phyloP scores from a whole-genome alignment of 2,888 invertebrate genomes.

The Tholera decimalis region DNA sequence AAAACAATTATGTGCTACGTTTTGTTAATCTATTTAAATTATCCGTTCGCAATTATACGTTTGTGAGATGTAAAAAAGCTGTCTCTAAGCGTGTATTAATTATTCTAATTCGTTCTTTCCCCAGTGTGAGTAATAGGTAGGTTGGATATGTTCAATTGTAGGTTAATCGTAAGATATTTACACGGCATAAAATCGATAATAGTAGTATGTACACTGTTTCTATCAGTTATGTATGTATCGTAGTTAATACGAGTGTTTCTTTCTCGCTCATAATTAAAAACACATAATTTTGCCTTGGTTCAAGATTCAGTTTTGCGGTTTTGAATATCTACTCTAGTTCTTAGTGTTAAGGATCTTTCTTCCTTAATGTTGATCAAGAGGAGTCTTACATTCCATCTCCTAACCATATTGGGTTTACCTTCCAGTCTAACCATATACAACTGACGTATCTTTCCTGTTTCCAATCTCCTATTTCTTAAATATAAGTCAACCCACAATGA shows the following conservation, averaged over 20 bases:
- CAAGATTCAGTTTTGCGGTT: not conserved
- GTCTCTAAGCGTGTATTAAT: slow-evolving; percentile 41
- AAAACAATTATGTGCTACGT: slow-evolving; percentile 63
- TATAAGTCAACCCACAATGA: too few relatives aligned
- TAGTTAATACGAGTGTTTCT: not conserved
- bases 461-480: too few relatives aligned
- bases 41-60: slow-evolving; percentile 58
- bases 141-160: slow-evolving; percentile 46
- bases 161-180: slow-evolving; percentile 40
- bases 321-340: not conserved
- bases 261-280: not conserved
- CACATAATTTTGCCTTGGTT: too few relatives aligned
- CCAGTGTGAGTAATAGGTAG: slow-evolving; percentile 35
- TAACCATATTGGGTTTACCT: too few relatives aligned
- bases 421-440: too few relatives aligned
- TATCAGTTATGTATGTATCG: slow-evolving; percentile 9
- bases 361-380: not conserved
- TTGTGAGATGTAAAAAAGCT: slow-evolving; percentile 31
- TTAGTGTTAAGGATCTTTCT: not conserved
- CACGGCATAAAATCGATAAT: slow-evolving; percentile 54
- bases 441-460: too few relatives aligned
- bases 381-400: too few relatives aligned
- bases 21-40: slow-evolving; percentile 68
- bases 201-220: slow-evolving; percentile 26
- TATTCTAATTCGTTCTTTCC: slow-evolving; percentile 49